These are phyloP conservation scores for Aix galericulata DNA, from an alignment of 2,113 vertebrate species.

Conservation along the genomic window DNA sequence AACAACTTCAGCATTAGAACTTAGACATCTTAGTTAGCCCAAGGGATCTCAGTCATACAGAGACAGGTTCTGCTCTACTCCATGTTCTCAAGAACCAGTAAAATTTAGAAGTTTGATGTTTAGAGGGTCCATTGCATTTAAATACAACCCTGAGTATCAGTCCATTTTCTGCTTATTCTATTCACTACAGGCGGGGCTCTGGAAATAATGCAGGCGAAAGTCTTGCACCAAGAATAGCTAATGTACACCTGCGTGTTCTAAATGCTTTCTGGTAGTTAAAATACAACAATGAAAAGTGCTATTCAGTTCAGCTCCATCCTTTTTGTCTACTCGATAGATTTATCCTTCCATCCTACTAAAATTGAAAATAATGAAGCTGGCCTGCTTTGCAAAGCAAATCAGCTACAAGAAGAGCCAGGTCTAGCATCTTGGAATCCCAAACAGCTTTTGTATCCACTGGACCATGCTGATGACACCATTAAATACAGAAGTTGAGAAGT, in stretches of 20 bases:
- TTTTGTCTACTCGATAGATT: background rate
- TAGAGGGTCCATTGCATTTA: background rate
- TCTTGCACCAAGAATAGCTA: background rate
- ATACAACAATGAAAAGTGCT: background rate
- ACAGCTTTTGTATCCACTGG: background rate
- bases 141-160: background rate
- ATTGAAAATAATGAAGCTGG: background rate
- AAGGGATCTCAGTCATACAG: background rate
- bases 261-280: background rate
- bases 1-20: background rate
- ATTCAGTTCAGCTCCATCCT: background rate
- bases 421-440: background rate
- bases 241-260: background rate
- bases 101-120: background rate
- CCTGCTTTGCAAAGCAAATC: constrained; percentile 3
- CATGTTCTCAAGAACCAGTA: background rate
- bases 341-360: constrained; percentile 13
- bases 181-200: background rate
- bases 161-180: background rate
- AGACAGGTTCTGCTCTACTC: background rate
- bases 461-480: background rate
- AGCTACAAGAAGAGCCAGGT: background rate
- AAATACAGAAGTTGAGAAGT: background rate
- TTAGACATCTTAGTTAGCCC: background rate
- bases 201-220: background rate